Percentiles rank a stretch among this genome's conserved stretches.
These are phyloP conservation scores for Conchocele bisecta DNA, from an alignment of 2,888 invertebrate species.

Conservation along the genomic window DNA sequence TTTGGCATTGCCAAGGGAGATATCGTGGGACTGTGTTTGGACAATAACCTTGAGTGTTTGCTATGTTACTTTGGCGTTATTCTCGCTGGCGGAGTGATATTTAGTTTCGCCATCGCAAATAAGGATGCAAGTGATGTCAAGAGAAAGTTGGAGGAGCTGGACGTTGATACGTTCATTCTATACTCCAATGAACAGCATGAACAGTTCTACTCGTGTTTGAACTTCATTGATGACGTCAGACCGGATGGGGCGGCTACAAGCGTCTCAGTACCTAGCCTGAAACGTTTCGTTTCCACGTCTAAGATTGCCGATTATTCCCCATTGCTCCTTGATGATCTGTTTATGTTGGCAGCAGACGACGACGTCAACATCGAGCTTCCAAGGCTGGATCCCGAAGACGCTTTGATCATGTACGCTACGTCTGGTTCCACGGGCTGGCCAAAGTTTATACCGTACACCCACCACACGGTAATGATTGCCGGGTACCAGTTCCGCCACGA, in stretches of 20 bases:
- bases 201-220: constrained; percentile 18
- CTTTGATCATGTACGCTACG: constrained; percentile 15
- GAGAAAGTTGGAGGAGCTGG: neutral
- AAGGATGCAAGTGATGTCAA: constrained; percentile 18
- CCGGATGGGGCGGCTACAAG: constrained; percentile 8
- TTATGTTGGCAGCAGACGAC: too few relatives aligned
- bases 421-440: constrained; percentile 36
- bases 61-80: constrained; percentile 38
- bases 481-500: constrained; percentile 18
- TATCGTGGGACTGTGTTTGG: constrained; percentile 23
- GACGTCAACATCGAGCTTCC: constrained; percentile 5
- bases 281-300: constrained; percentile 6
- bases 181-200: constrained; percentile 9
- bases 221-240: constrained; percentile 17
- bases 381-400: constrained; percentile 25
- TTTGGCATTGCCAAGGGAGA: constrained; percentile 39
- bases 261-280: constrained; percentile 8
- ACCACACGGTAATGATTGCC: constrained; percentile 14
- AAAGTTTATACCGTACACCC: constrained; percentile 35
- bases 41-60: constrained; percentile 24
- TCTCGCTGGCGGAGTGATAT: constrained; percentile 17
- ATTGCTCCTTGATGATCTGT: neutral
- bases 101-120: constrained; percentile 8
- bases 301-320: neutral
- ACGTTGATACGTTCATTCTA: constrained; percentile 21